Conservation (phyloP, 2,888 invertebrate species). For the Cordylochernes scorpioides region DNA sequence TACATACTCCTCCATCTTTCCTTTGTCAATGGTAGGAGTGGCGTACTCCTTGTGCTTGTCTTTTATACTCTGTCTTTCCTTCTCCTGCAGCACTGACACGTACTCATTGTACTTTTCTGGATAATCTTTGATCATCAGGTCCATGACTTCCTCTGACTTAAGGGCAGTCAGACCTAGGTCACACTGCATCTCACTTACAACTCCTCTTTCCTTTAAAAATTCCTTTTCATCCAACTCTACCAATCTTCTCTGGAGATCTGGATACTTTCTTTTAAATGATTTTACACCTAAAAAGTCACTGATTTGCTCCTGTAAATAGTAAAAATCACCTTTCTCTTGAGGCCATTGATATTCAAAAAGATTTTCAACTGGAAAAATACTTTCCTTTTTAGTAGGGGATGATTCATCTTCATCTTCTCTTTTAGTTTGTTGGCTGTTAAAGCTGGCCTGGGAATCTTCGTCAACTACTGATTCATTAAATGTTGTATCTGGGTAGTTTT, state of each 20-base stretch:
- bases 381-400: slow-evolving; percentile 1
- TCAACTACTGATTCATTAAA: slow-evolving; percentile 4
- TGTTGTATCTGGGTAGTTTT: slow-evolving; percentile 2
- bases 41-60: slow-evolving; percentile 8
- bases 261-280: slow-evolving; percentile 84
- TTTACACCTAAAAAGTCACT: slow-evolving; percentile 79
- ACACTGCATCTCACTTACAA: slow-evolving; percentile 63
- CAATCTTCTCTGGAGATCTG: slow-evolving; percentile 51
- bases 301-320: slow-evolving; percentile 58
- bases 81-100: slow-evolving; percentile 7
- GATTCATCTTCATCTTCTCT: slow-evolving; percentile 9
- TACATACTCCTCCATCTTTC: slow-evolving; percentile 32
- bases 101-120: slow-evolving; percentile 12
- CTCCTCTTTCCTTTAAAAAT: slow-evolving; percentile 48
- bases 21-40: slow-evolving; percentile 16
- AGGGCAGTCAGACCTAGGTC: slow-evolving; percentile 79
- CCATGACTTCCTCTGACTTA: slow-evolving; percentile 67
- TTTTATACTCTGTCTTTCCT: slow-evolving; percentile 6
- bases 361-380: slow-evolving; percentile 37
- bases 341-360: slow-evolving; percentile 88
- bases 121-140: slow-evolving; percentile 57
- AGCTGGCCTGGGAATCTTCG: slow-evolving; percentile 7
- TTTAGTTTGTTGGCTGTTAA: slow-evolving; percentile 10
- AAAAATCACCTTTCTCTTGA: slow-evolving; percentile 18
- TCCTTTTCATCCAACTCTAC: slow-evolving; percentile 75